A percentile compares a stretch with the other conserved stretches of the same genome.
phyloP scores from a whole-genome alignment of 30 jellyfish, hydroid and myxozoan species.

The Hydractinia symbiolongicarpus region DNA sequence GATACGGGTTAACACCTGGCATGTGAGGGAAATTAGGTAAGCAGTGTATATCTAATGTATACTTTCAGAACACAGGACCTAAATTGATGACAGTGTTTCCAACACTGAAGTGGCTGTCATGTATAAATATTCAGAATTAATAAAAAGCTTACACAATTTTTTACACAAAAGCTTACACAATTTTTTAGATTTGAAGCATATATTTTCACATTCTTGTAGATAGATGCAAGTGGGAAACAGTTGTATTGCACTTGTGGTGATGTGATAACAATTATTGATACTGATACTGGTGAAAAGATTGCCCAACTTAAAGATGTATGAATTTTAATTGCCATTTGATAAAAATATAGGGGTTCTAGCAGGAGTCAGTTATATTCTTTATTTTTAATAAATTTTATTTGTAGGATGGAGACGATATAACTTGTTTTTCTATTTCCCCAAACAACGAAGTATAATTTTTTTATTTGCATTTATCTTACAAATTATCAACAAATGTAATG shows the following conservation, averaged over 20 bases:
- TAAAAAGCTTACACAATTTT: too few relatives aligned
- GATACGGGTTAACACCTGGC: too few relatives aligned
- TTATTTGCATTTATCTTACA: too few relatives aligned
- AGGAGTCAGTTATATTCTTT: background rate
- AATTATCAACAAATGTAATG: too few relatives aligned
- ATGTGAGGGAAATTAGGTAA: too few relatives aligned
- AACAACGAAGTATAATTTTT: constrained; percentile 20
- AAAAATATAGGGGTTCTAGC: background rate
- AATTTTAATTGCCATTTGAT: background rate
- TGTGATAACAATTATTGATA: constrained; percentile 31
- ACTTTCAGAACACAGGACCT: too few relatives aligned
- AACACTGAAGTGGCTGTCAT: too few relatives aligned
- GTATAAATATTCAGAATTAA: too few relatives aligned
- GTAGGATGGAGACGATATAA: constrained; percentile 80
- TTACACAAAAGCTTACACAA: too few relatives aligned
- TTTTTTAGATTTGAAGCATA: background rate
- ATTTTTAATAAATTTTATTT: background rate
- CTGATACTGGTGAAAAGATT: constrained; percentile 37
- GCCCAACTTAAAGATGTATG: constrained; percentile 25
- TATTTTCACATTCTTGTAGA: constrained; percentile 11
- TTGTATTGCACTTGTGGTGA: constrained; percentile 68
- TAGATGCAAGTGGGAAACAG: constrained; percentile 44
- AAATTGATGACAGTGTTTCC: too few relatives aligned
- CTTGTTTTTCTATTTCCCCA: constrained; percentile 52
- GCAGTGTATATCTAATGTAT: too few relatives aligned